Conservation (phyloP, 2,797 vertebrate species). For the Morelia viridis region DNA sequence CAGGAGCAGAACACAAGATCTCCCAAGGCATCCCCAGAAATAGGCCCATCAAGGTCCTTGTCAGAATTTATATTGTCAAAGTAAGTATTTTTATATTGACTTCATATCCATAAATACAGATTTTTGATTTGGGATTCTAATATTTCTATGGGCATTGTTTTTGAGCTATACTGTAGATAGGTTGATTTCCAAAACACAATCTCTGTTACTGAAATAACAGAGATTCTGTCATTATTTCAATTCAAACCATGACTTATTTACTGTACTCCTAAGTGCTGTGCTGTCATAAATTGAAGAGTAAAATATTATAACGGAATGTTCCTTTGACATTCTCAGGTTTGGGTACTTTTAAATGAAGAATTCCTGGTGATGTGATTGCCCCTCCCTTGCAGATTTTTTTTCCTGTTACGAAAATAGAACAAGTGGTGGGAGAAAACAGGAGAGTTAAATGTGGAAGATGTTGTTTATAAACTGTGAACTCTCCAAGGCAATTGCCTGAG, state of each 20-base stretch:
- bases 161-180: background rate
- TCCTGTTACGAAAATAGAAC: background rate
- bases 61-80: constrained; percentile 89
- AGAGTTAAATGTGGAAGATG: background rate
- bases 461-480: background rate
- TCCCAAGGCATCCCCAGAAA: constrained; percentile 86
- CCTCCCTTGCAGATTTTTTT: background rate
- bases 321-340: background rate
- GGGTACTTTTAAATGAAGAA: background rate
- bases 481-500: background rate
- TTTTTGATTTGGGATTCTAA: background rate
- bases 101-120: background rate
- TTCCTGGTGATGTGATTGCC: background rate
- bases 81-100: constrained; percentile 66
- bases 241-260: background rate
- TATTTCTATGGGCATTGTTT: background rate
- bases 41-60: constrained; percentile 85
- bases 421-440: background rate
- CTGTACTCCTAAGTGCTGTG: background rate
- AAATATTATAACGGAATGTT: background rate
- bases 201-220: background rate
- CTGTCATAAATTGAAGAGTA: background rate
- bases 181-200: background rate
- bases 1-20: constrained; percentile 72
- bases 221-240: background rate